These are phyloP conservation scores for Kobus ellipsiprymnus DNA, from an alignment of 2,113 vertebrate genomes.

Conservation along the genomic window DNA sequence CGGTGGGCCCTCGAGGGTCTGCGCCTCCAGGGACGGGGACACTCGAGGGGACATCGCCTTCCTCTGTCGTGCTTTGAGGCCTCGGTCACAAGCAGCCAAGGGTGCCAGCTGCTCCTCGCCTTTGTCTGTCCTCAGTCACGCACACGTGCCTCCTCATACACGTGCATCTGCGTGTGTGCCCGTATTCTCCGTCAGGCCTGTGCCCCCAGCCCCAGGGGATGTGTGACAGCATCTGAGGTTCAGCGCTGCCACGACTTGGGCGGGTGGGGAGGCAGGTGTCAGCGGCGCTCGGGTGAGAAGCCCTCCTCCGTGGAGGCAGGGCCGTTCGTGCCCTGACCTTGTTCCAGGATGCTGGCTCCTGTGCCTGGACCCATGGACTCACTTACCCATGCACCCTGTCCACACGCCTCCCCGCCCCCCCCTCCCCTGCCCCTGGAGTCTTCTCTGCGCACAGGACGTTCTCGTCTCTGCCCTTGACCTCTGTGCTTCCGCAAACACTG, in stretches of 20 bases:
- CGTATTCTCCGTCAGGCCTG: not conserved
- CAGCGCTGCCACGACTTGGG: not conserved
- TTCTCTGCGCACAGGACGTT: no score
- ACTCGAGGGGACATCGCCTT: accelerated
- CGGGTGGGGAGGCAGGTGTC: not conserved
- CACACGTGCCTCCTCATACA: not conserved
- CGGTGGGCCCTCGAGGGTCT: not conserved
- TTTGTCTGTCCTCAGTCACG: not conserved
- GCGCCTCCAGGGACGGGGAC: not conserved
- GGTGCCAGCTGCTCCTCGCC: not conserved
- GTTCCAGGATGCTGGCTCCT: not conserved
- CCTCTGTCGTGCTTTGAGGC: not conserved
- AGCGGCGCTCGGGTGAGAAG: accelerated
- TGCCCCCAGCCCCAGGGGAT: no score
- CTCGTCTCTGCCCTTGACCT: not conserved
- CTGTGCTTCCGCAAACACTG: not conserved
- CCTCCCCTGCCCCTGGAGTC: not conserved
- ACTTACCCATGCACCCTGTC: not conserved
- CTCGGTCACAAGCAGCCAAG: not conserved
- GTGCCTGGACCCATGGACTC: not conserved
- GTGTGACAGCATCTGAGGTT: not conserved
- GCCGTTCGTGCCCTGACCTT: not conserved
- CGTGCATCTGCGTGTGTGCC: not conserved
- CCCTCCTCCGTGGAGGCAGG: not conserved
- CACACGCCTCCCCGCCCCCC: no score